These are phyloP conservation scores for Chymomyza amoena DNA, from an alignment of 2,888 invertebrate species.

Conservation along the genomic window DNA sequence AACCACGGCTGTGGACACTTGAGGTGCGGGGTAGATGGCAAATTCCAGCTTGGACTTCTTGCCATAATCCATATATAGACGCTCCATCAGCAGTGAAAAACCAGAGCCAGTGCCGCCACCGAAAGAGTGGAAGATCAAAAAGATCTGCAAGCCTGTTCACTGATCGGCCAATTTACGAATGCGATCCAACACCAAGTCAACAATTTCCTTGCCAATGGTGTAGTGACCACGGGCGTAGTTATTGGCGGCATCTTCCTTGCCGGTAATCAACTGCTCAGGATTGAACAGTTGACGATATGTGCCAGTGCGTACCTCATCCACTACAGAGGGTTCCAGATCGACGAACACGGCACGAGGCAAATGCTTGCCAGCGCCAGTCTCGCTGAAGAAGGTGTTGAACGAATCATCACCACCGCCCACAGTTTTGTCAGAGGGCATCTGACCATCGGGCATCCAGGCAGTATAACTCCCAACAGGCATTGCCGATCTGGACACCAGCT, in stretches of 20 bases:
- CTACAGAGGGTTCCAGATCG: slow-evolving; percentile 95
- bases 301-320: slow-evolving; percentile 92
- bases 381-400: slow-evolving; percentile 89
- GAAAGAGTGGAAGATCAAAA: slow-evolving; percentile 95
- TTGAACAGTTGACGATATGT: slow-evolving; percentile 92
- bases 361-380: slow-evolving; percentile 87
- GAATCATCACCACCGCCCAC: slow-evolving; percentile 87
- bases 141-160: slow-evolving; percentile 92
- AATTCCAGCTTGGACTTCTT: slow-evolving; percentile 96
- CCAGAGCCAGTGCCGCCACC: slow-evolving; percentile 93
- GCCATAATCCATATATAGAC: slow-evolving; percentile 94
- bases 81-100: slow-evolving; percentile 94
- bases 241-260: slow-evolving; percentile 95
- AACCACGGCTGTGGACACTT: slow-evolving; percentile 90
- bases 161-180: slow-evolving; percentile 91
- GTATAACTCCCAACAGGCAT: slow-evolving; percentile 92
- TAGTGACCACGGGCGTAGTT: slow-evolving; percentile 97
- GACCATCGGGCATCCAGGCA: slow-evolving; percentile 91
- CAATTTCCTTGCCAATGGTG: slow-evolving; percentile 94
- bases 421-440: slow-evolving; percentile 91
- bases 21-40: slow-evolving; percentile 96
- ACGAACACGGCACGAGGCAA: slow-evolving; percentile 94
- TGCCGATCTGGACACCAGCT: slow-evolving; percentile 92
- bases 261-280: slow-evolving; percentile 94
- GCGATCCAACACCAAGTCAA: slow-evolving; percentile 89